phyloP scores from a whole-genome alignment of 30 jellyfish, hydroid and myxozoan genomes.

The Aurelia aurita complex sp. Pacific region DNA sequence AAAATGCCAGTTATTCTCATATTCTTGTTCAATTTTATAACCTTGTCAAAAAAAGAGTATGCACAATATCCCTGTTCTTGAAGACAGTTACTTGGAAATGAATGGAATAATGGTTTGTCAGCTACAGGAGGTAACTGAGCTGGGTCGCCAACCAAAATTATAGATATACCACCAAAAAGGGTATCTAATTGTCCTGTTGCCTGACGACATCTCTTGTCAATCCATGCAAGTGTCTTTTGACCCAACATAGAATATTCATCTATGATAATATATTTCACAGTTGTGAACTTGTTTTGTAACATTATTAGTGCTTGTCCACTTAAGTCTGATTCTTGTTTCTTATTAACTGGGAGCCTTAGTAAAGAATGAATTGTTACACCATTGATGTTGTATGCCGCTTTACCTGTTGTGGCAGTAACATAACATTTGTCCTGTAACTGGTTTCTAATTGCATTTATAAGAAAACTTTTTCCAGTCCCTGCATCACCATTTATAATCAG shows the following conservation, averaged over 20 bases:
- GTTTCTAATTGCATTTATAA: conserved; percentile 15
- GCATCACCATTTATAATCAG: conserved; percentile 9
- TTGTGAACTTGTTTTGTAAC: conserved; percentile 8
- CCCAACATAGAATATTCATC: conserved; percentile 29
- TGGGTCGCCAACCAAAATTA: conserved; percentile 12
- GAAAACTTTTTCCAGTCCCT: conserved; percentile 20
- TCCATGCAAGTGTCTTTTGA: conserved; percentile 17
- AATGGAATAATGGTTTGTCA: conserved; percentile 10
- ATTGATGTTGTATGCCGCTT: conserved; percentile 27
- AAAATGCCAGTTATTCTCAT: neutral
- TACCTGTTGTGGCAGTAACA: conserved; percentile 42
- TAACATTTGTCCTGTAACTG: conserved; percentile 19
- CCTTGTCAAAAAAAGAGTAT: neutral
- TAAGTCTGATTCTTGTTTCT: conserved; percentile 1
- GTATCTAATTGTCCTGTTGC: neutral
- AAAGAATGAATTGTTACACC: conserved; percentile 40
- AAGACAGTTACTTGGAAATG: neutral
- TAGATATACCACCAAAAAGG: conserved; percentile 25
- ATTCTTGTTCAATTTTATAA: neutral
- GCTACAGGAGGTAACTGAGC: conserved; percentile 39
- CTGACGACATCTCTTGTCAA: conserved; percentile 36
- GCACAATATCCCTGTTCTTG: conserved; percentile 10
- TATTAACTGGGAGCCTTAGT: conserved; percentile 28
- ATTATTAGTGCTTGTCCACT: conserved; percentile 21
- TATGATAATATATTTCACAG: conserved; percentile 10